phyloP scores from a whole-genome alignment of 2,113 vertebrate genomes.

The Myrmophylax atrothorax region DNA sequence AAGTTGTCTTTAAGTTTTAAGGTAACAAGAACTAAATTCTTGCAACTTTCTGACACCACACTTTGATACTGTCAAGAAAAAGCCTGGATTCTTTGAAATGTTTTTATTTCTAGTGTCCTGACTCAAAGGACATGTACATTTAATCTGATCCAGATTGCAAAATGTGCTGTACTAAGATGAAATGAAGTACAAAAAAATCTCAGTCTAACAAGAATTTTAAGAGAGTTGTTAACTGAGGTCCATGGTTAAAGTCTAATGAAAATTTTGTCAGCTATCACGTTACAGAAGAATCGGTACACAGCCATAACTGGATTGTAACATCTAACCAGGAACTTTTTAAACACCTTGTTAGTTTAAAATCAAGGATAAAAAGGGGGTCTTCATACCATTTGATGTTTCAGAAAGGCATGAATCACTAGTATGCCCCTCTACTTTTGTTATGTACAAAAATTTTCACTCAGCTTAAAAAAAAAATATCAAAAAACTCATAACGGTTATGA shows the following conservation, averaged over 20 bases:
- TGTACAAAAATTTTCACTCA: constrained; percentile 27
- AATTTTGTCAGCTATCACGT: not conserved
- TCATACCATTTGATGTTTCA: not conserved
- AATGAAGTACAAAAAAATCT: not conserved
- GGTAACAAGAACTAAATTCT: not conserved
- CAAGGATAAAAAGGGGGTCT: not conserved
- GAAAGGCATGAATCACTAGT: not conserved
- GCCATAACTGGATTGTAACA: not conserved
- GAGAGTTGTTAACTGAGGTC: not conserved
- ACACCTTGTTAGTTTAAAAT: constrained; percentile 31
- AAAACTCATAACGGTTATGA: not conserved
- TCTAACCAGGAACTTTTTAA: constrained; percentile 47
- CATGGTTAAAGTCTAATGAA: not conserved
- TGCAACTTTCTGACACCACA: not conserved
- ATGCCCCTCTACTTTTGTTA: not conserved
- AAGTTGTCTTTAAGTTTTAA: not conserved
- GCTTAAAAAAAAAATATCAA: constrained; percentile 21
- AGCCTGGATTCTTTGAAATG: not conserved
- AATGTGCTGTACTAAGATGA: not conserved
- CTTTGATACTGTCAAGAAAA: not conserved
- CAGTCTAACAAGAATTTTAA: not conserved
- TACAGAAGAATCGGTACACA: not conserved
- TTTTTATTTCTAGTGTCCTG: not conserved
- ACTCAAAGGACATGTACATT: not conserved
- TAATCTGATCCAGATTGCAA: not conserved